phyloP scores from a whole-genome alignment of 2,888 invertebrate species.

The Baronia brevicornis region DNA sequence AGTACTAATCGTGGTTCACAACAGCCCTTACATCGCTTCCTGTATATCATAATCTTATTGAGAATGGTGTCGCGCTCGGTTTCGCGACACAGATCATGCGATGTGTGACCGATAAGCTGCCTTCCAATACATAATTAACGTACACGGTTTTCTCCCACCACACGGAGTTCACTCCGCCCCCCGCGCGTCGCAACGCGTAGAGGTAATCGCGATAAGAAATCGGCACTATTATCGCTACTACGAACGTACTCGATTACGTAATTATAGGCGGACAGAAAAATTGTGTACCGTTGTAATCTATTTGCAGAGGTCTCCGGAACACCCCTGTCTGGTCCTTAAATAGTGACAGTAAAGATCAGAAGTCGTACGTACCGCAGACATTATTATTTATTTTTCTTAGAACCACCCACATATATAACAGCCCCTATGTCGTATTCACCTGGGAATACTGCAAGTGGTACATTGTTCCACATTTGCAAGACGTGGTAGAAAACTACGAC shows the following conservation, averaged over 20 bases:
- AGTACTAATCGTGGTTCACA: too few species aligned
- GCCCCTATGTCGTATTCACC: too few species aligned
- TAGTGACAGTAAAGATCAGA: too few species aligned
- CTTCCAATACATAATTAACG: constrained; percentile 15
- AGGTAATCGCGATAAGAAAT: constrained; percentile 19
- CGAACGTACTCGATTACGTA: constrained; percentile 26
- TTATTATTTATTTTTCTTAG: too few species aligned
- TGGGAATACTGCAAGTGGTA: too few species aligned
- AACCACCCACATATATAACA: too few species aligned
- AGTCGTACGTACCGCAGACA: too few species aligned
- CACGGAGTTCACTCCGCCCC: neutral
- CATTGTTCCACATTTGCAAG: too few species aligned
- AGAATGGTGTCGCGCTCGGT: constrained; percentile 15
- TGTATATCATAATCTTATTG: constrained; percentile 8
- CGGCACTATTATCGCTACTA: constrained; percentile 22
- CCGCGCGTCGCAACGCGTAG: constrained; percentile 2
- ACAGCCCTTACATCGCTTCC: too few species aligned
- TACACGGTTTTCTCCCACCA: constrained; percentile 8
- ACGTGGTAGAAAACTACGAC: too few species aligned
- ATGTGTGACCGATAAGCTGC: constrained; percentile 11
- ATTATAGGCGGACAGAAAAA: constrained; percentile 26
- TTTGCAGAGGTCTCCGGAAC: constrained; percentile 26
- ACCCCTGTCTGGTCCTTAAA: constrained; percentile 20
- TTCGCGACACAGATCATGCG: constrained; percentile 10
- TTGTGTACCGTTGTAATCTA: constrained; percentile 24